phyloP scores from a whole-genome alignment of 64 coral and sea anemone species.

The Hydrozoanthus tunicans region DNA sequence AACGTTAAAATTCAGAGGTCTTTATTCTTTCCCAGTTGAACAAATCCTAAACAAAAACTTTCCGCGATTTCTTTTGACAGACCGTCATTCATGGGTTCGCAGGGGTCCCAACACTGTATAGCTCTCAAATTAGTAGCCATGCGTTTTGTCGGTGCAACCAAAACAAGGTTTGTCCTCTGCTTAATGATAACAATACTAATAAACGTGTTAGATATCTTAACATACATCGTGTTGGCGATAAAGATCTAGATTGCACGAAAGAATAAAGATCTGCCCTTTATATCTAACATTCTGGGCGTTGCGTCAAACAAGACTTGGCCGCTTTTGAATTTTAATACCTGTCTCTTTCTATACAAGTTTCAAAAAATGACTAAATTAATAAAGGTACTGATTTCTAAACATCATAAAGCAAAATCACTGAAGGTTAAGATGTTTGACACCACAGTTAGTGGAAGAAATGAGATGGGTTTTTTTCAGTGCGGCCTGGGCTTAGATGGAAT shows the following conservation, averaged over 20 bases:
- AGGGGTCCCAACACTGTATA: constrained; percentile 13
- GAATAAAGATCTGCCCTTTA: not conserved
- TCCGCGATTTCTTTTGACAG: not conserved
- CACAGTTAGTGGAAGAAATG: no score
- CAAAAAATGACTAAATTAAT: no score
- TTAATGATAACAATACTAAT: not conserved
- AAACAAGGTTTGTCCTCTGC: not conserved
- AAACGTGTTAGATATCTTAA: not conserved
- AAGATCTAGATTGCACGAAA: not conserved
- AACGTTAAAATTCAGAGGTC: not conserved
- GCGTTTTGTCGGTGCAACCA: not conserved
- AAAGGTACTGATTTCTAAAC: no score
- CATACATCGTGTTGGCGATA: not conserved
- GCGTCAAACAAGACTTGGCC: not conserved
- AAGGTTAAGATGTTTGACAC: no score
- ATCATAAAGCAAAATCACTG: no score
- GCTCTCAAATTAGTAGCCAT: not conserved
- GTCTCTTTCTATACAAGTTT: no score
- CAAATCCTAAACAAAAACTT: constrained; percentile 17
- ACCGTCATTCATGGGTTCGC: constrained; percentile 1
- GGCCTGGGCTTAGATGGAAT: no score
- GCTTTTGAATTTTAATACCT: not conserved
- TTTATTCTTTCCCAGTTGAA: constrained; percentile 25
- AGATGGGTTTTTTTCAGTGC: no score
- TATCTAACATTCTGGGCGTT: not conserved